Conservation (phyloP, 2,113 vertebrate genomes). For the Conger conger region DNA sequence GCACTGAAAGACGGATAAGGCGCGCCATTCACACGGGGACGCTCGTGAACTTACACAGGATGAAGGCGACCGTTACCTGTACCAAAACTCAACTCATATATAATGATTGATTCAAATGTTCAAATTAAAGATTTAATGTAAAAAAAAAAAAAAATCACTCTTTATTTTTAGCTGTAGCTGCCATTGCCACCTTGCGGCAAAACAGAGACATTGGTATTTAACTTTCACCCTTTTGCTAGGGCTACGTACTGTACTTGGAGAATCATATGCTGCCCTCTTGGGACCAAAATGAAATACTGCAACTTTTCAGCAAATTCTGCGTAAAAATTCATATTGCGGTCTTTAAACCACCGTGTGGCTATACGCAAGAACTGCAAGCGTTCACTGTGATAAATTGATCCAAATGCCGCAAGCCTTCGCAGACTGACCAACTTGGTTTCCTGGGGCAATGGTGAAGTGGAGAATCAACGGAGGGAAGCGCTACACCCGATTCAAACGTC, state of each 20-base stretch:
- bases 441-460: neutral
- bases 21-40: too few relatives aligned
- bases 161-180: neutral
- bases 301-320: neutral
- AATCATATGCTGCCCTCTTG: neutral
- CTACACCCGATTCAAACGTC: neutral
- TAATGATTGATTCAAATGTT: neutral
- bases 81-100: neutral
- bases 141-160: neutral
- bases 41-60: too few relatives aligned
- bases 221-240: neutral
- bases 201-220: neutral
- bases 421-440: neutral
- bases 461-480: neutral
- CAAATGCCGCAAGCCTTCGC: neutral
- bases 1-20: too few relatives aligned
- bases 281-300: neutral
- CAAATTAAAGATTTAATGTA: neutral
- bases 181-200: neutral
- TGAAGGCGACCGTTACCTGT: too few relatives aligned
- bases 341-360: neutral
- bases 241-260: neutral
- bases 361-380: conserved; percentile 1
- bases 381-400: neutral
- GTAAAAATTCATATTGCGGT: neutral